Percentiles rank a stretch among this genome's conserved stretches.
These are phyloP conservation scores for Plebejus anna DNA, from an alignment of 2,888 invertebrate genomes.

Conservation along the genomic window DNA sequence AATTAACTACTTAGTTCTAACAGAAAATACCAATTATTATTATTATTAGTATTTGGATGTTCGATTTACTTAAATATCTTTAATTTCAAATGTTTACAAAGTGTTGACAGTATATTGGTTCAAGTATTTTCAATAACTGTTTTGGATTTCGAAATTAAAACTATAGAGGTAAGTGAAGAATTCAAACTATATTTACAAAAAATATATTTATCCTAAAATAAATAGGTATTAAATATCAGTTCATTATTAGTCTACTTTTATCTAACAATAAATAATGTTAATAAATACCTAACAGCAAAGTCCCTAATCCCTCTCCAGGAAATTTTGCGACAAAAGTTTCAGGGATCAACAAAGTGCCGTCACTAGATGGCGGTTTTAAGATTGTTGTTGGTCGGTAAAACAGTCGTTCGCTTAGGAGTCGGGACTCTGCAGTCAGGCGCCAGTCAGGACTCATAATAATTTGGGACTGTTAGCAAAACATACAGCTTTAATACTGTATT, in stretches of 20 bases:
- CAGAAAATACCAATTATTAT: neutral
- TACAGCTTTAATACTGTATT: neutral
- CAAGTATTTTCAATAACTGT: too few species aligned
- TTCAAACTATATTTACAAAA: slow-evolving; percentile 25
- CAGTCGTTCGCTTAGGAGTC: neutral
- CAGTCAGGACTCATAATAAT: neutral
- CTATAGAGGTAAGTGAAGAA: neutral
- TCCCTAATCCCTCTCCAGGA: neutral
- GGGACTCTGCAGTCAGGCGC: neutral
- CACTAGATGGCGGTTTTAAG: neutral
- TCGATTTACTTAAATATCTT: neutral
- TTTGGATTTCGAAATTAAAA: neutral
- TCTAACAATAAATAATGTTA: neutral
- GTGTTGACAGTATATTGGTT: neutral
- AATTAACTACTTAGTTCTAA: neutral
- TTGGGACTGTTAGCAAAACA: neutral
- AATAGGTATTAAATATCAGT: slow-evolving; percentile 18
- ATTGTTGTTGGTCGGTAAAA: slow-evolving; percentile 12
- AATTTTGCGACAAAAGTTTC: slow-evolving; percentile 6
- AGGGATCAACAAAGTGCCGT: neutral
- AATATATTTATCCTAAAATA: neutral
- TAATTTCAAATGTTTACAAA: neutral
- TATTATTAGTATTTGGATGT: neutral
- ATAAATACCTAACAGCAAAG: neutral
- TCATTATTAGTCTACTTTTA: neutral